Conservation (phyloP, 2,797 vertebrate species). For the Cheirogaleus major region DNA sequence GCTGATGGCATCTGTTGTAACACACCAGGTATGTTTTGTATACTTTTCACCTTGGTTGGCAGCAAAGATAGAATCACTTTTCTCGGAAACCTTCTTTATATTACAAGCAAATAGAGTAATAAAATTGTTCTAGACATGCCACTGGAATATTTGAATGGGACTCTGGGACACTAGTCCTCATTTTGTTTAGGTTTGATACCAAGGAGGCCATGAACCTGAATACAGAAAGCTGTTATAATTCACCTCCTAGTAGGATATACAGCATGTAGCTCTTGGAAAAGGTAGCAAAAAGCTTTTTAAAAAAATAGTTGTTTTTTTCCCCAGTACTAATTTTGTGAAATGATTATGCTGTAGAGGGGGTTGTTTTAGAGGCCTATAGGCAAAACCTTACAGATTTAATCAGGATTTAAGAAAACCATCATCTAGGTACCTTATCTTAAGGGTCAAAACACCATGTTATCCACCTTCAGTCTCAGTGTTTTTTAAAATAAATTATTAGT, state of each 20-base stretch:
- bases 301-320: not conserved
- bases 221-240: not conserved
- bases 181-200: slow-evolving; percentile 2
- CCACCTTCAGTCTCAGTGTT: not conserved
- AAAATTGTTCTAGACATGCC: not conserved
- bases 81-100: not conserved
- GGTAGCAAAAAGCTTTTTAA: not conserved
- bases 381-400: not conserved
- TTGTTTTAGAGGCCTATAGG: not conserved
- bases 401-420: not conserved
- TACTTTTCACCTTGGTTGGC: not conserved
- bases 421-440: not conserved
- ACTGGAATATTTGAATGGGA: not conserved
- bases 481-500: not conserved
- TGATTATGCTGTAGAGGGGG: not conserved
- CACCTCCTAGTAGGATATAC: not conserved
- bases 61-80: not conserved
- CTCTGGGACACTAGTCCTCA: not conserved
- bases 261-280: not conserved
- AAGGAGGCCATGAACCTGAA: not conserved
- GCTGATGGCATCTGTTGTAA: slow-evolving; percentile 21
- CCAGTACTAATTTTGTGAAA: not conserved
- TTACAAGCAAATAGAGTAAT: not conserved
- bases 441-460: not conserved
- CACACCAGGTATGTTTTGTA: not conserved